A percentile compares a stretch with the other conserved stretches of the same genome.
phyloP scores from a whole-genome alignment of 2,888 invertebrate genomes.

The Hypsopygia costalis region DNA sequence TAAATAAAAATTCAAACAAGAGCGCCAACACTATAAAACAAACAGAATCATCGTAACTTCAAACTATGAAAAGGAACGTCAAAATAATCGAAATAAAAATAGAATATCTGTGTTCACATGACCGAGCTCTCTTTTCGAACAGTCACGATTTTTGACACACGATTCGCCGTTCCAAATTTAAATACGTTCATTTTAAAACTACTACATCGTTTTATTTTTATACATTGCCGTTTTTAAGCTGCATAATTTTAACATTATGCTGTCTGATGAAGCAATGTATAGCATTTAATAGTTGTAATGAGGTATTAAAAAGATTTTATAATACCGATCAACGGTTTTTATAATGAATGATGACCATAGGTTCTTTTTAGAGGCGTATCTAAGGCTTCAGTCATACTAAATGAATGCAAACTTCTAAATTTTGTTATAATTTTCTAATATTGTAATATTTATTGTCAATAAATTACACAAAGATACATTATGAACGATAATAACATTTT shows the following conservation, averaged over 20 bases:
- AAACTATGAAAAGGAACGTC: conserved; percentile 5
- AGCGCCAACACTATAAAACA: background rate
- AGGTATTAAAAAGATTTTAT: background rate
- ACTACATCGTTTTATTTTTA: background rate
- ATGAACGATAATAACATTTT: too few relatives aligned
- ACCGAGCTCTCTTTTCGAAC: conserved; percentile 25
- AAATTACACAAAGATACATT: too few relatives aligned
- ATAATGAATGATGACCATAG: conserved; percentile 25
- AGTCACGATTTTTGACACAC: conserved; percentile 36
- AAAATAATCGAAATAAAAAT: conserved; percentile 10
- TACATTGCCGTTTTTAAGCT: background rate
- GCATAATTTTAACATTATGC: background rate
- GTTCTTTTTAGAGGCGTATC: conserved; percentile 23
- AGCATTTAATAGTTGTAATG: background rate
- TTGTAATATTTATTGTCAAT: too few relatives aligned
- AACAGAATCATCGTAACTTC: conserved; percentile 2
- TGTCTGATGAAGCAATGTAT: background rate
- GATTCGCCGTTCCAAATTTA: conserved; percentile 25
- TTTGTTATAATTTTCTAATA: too few relatives aligned
- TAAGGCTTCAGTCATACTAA: conserved; percentile 11
- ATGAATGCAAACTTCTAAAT: conserved; percentile 14
- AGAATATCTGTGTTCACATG: conserved; percentile 22
- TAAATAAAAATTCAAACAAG: background rate
- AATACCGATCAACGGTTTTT: conserved; percentile 19
- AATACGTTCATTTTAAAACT: background rate